Conservation (phyloP, 92 coral and sea anemone species). For the Meandrina meandrites region DNA sequence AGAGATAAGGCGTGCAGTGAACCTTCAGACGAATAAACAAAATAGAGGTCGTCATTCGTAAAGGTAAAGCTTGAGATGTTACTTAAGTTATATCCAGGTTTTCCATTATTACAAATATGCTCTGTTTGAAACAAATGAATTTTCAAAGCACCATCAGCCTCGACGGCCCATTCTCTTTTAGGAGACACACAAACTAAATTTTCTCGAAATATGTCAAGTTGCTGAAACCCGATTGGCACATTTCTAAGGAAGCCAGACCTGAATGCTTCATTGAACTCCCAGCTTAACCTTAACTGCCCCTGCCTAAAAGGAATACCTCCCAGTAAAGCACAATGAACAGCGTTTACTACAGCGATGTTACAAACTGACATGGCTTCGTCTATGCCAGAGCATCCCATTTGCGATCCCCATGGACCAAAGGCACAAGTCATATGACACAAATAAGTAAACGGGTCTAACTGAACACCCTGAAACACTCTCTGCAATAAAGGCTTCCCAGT, state of each 20-base stretch:
- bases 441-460: not conserved
- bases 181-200: not conserved
- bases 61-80: not conserved
- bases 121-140: not conserved
- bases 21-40: not conserved
- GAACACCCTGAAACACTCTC: not conserved
- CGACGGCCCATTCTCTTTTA: not conserved
- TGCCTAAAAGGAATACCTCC: not conserved
- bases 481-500: not conserved
- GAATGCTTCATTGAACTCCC: not conserved
- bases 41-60: constrained; percentile 1
- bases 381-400: not conserved
- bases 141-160: not conserved
- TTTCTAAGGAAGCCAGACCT: not conserved
- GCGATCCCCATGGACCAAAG: too few species aligned
- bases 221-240: not conserved
- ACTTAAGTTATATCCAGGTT: too few species aligned
- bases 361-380: not conserved
- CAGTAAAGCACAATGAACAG: not conserved
- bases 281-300: too few species aligned
- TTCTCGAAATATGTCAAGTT: not conserved
- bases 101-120: too few species aligned
- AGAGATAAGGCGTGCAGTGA: constrained; percentile 21
- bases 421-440: not conserved
- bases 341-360: not conserved